These are phyloP conservation scores for Notospermus geniculatus DNA, from an alignment of 1,140 invertebrate species.

Conservation along the genomic window DNA sequence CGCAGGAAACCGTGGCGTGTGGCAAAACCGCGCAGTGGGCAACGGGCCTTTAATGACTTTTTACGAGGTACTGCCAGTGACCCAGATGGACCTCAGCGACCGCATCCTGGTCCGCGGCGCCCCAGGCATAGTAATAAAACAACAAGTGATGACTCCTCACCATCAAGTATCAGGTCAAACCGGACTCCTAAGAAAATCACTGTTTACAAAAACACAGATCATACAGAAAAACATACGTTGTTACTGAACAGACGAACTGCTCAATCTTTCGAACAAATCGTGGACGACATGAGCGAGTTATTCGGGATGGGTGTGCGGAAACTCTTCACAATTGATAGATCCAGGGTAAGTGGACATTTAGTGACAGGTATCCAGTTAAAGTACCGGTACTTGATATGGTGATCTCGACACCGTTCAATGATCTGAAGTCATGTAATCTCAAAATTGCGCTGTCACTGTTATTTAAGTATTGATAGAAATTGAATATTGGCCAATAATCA, in stretches of 20 bases:
- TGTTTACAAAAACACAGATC: constrained; percentile 45
- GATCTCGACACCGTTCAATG: too few species aligned
- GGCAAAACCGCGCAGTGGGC: constrained; percentile 39
- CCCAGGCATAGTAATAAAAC: neutral
- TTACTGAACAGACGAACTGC: constrained; percentile 47
- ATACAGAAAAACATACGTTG: constrained; percentile 35
- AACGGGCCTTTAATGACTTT: constrained; percentile 24
- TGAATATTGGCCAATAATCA: too few species aligned
- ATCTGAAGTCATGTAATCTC: too few species aligned
- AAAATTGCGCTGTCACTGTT: too few species aligned
- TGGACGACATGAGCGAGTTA: constrained; percentile 43
- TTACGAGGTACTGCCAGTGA: neutral
- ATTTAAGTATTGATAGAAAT: too few species aligned
- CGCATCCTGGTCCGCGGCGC: neutral
- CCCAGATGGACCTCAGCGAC: neutral
- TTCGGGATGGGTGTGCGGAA: constrained; percentile 39
- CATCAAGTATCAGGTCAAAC: neutral
- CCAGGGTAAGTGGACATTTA: constrained; percentile 31
- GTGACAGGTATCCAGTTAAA: neutral
- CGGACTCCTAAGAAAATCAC: constrained; percentile 44
- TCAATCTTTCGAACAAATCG: constrained; percentile 49
- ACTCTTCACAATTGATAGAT: constrained; percentile 49
- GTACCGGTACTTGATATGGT: neutral
- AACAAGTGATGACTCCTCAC: neutral
- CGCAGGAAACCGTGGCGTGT: constrained; percentile 31